phyloP scores from a whole-genome alignment of 2,888 invertebrate genomes.

The Drosophila siamana region DNA sequence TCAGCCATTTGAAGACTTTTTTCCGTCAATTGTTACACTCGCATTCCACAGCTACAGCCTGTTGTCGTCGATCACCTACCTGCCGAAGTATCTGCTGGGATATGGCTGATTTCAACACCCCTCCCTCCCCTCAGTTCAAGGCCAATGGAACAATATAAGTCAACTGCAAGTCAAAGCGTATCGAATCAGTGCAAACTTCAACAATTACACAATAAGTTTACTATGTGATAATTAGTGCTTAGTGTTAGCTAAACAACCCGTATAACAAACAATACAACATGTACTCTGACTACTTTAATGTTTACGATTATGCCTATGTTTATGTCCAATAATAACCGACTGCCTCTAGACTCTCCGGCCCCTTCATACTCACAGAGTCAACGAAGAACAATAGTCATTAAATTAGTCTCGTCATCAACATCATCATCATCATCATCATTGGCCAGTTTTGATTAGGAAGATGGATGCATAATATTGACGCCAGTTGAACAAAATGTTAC shows the following conservation, averaged over 20 bases:
- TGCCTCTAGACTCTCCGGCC: conserved; percentile 9
- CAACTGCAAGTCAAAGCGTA: conserved; percentile 62
- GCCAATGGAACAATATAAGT: conserved; percentile 22
- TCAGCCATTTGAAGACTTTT: background rate
- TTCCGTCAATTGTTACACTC: conserved; percentile 3
- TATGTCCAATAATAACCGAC: background rate
- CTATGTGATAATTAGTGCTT: conserved; percentile 78
- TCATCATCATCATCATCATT: conserved; percentile 14
- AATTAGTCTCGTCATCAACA: conserved; percentile 53
- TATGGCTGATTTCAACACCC: conserved; percentile 87
- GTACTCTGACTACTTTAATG: conserved; percentile 2
- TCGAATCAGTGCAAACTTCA: conserved; percentile 57
- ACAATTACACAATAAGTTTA: conserved; percentile 66
- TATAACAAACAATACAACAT: background rate
- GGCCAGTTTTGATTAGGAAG: background rate
- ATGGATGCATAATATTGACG: conserved; percentile 14
- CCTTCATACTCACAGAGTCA: conserved; percentile 57
- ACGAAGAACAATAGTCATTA: conserved; percentile 77
- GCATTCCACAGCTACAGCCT: conserved; percentile 90
- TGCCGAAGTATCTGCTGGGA: conserved; percentile 94
- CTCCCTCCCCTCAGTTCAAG: background rate
- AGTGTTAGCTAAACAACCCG: conserved; percentile 49
- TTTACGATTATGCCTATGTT: conserved; percentile 12
- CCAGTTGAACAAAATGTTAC: conserved; percentile 21
- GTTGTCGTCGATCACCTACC: conserved; percentile 93